Evolutionary conservation across 2,113 vertebrate genomes (phyloP), one percentile per base, ranked within the genome.

Genomic region (Anolis carolinensis): DNA sequence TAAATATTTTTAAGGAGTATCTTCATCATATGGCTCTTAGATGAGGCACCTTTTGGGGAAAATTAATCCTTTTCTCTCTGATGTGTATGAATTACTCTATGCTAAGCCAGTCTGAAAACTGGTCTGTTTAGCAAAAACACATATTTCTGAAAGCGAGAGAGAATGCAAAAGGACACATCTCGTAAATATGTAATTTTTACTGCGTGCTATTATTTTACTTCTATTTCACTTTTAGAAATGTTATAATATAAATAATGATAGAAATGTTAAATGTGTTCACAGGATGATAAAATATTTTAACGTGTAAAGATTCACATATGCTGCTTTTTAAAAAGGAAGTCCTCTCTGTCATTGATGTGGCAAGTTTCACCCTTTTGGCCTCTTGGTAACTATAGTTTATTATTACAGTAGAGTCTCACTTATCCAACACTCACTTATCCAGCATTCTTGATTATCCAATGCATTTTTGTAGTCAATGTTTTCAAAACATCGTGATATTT

Each of bases 1-100:
- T 83, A 89, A 94, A 91, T 27, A 89, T 86, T 81, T 82, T 90
- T 89, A 6, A 32, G 20, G 32, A 59, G 81, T 79, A 1, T 25
- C 13, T 18, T 67, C 91, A 75, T 92, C 92, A 91, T 65, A 81
- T 90, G 88, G 89, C 91, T 93, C 87, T 87, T 90, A 90, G 92
- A 93, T 91, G 81, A 62, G 32, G 34, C 20, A 13, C 86, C 91
- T 80, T 78, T 90, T 87, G 32, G 86, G 68, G 68, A 0, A 84
- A 78, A 89, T 89, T 93, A 86, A 90, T 90, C 74, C 4, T 82
- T 44, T 85, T 75, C 34, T 6, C 36, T 48, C 52, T 86, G 39
- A 74, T 36, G 39, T 52, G 7, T 65, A 21, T 39, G 32, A 74
- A 75, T 81, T 67, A 39, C 79, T 72, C 32, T 78, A 27, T n/a